These are phyloP conservation scores for Steatocranus sp. DNA, from an alignment of 2,797 vertebrate species.

Conservation along the genomic window DNA sequence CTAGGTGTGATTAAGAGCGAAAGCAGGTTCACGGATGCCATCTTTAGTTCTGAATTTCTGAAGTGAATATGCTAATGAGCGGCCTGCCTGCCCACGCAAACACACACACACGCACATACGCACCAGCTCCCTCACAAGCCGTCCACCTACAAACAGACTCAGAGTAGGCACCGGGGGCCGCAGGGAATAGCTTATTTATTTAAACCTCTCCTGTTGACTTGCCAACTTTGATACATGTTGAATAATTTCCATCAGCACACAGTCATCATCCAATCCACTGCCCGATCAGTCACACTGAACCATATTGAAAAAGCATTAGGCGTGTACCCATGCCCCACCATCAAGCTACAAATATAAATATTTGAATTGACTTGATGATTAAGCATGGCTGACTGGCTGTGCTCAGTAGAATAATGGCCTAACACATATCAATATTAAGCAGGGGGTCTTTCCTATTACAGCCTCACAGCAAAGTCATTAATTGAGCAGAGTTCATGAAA, in stretches of 20 bases:
- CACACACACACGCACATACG: not conserved
- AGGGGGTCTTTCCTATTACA: slow-evolving; percentile 16
- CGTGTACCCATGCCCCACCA: not conserved
- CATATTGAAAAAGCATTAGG: slow-evolving; percentile 1
- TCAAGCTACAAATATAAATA: slow-evolving; percentile 17
- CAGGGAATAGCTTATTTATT: slow-evolving; percentile 28
- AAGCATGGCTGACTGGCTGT: not conserved
- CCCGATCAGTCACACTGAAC: slow-evolving; percentile 6
- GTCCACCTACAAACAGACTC: slow-evolving; percentile 33
- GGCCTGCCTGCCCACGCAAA: not conserved
- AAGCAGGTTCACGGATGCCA: slow-evolving; percentile 28
- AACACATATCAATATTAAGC: slow-evolving; percentile 45
- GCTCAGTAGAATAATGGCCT: slow-evolving; percentile 21
- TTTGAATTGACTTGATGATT: slow-evolving; percentile 30
- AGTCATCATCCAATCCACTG: slow-evolving; percentile 14
- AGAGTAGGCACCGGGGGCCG: not conserved
- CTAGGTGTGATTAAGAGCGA: slow-evolving; percentile 17
- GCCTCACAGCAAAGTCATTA: slow-evolving; percentile 32
- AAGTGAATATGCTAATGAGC: slow-evolving; percentile 40
- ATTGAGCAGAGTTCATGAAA: slow-evolving; percentile 36
- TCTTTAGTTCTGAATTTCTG: slow-evolving; percentile 11
- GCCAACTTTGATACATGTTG: slow-evolving; percentile 34
- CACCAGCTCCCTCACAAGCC: not conserved
- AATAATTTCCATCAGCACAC: slow-evolving; percentile 23
- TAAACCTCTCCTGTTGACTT: slow-evolving; percentile 37